These are phyloP conservation scores for Pseudomyrmex cubaensis DNA, from an alignment of 1,140 invertebrate species.

Conservation along the genomic window DNA sequence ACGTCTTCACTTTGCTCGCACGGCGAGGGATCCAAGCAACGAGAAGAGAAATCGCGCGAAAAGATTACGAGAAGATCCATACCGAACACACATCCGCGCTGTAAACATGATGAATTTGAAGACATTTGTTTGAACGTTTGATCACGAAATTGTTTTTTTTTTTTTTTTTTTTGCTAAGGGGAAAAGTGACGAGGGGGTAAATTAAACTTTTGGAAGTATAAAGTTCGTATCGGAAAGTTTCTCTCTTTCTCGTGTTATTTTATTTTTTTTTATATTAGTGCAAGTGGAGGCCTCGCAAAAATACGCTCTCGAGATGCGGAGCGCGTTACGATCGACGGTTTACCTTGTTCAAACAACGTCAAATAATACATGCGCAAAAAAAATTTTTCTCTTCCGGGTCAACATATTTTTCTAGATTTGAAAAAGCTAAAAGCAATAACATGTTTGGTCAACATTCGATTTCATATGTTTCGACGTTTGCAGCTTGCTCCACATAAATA, in stretches of 20 bases:
- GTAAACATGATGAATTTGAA: too few relatives aligned
- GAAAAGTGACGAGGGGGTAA: too few relatives aligned
- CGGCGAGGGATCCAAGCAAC: neutral
- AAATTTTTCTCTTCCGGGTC: constrained; percentile 1
- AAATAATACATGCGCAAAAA: constrained; percentile 25
- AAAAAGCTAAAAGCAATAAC: constrained; percentile 51
- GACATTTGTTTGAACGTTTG: too few relatives aligned
- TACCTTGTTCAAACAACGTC: constrained; percentile 48
- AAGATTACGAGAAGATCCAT: neutral
- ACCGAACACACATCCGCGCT: neutral
- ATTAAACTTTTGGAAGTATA: too few relatives aligned
- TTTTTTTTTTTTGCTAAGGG: too few relatives aligned
- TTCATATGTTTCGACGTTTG: neutral
- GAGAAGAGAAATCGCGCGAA: neutral
- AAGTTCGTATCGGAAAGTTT: too few relatives aligned
- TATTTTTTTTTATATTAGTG: constrained; percentile 17
- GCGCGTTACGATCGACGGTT: constrained; percentile 18
- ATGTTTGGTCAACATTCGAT: constrained; percentile 45
- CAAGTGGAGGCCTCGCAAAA: constrained; percentile 31
- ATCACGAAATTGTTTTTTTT: too few relatives aligned
- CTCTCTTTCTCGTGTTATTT: too few relatives aligned
- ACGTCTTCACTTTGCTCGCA: constrained; percentile 8
- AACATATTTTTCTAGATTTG: constrained; percentile 53
- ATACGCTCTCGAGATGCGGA: constrained; percentile 27
- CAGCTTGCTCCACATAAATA: neutral